phyloP scores from a whole-genome alignment of 2,113 vertebrate genomes.

The Pterocles burchelli region DNA sequence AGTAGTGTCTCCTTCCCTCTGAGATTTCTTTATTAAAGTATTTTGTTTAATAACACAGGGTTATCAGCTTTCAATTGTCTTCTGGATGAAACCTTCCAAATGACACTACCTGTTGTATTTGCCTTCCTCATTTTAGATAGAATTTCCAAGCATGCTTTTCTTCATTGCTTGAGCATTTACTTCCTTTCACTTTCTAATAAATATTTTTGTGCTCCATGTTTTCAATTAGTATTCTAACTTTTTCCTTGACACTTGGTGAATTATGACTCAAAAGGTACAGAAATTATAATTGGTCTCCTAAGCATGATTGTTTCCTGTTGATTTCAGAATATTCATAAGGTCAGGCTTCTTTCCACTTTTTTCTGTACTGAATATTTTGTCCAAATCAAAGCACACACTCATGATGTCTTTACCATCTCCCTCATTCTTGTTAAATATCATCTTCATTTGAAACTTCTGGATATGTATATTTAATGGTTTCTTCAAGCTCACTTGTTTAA shows the following conservation, averaged over 20 bases:
- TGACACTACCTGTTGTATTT: neutral
- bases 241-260: neutral
- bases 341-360: neutral
- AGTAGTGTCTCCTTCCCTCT: neutral
- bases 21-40: conserved; percentile 10
- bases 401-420: neutral
- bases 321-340: neutral
- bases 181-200: neutral
- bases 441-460: neutral
- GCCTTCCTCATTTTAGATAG: neutral
- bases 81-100: conserved; percentile 11
- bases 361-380: neutral
- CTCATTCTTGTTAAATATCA: neutral
- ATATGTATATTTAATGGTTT: neutral
- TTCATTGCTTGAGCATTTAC: neutral
- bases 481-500: neutral
- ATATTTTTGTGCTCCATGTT: neutral
- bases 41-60: conserved; percentile 4
- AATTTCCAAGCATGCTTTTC: neutral
- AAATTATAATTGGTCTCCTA: neutral
- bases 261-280: neutral
- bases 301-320: neutral
- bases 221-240: neutral
- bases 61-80: conserved; percentile 27
- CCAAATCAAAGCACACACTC: neutral